Base-by-base conservation (phyloP, 2,113 vertebrate species). In the Seriola rivoliana region DNA sequence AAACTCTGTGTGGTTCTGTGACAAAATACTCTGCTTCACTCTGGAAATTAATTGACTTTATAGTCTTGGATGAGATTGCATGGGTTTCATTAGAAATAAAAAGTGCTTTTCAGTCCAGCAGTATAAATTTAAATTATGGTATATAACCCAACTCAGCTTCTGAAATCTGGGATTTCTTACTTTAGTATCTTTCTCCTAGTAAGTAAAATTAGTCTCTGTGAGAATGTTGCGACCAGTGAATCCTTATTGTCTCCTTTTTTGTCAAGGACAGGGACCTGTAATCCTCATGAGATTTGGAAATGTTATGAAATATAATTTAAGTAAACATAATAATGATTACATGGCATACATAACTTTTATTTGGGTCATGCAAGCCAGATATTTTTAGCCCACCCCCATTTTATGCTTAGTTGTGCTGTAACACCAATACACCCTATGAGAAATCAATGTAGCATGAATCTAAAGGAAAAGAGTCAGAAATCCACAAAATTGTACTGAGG, bases 1-100 rank as follows among this genome's bases (percentile, higher is more conserved):
- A 99, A 97, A 91, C 95, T 99, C 57, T 99, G 98, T 85, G 95
- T 95, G 19, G 96, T 99, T 95, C 95, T 99, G 94, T 99, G 95
- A 97, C 75, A 48, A 75, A 73, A 77, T 54, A 58, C 66, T 71
- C 9, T 55, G 29, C 23, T 70, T 71, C 4, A 36, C 52, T 74
- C 32, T 64, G 32, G 68, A 75, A 70, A 82, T 62, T 0, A 17
- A 65, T 8, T 64, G 40, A 79, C 55, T 64, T 81, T 48, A 66
- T 71, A 75, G 54, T 69, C 59, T 71, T 65, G 38, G 63, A 32
- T 58, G 57, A 73, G 54, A 75, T 54, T 86, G 86, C 88, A 90
- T 89, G 81, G 55, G 85, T 78, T 79, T 52, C n/a, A 71, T 66
- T 76, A 82, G 42, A 62, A 79, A 71, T 57, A 32, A 88, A 84